Evolutionary conservation across 2,113 vertebrate genomes (phyloP).

Genomic region (Scomber colias): DNA sequence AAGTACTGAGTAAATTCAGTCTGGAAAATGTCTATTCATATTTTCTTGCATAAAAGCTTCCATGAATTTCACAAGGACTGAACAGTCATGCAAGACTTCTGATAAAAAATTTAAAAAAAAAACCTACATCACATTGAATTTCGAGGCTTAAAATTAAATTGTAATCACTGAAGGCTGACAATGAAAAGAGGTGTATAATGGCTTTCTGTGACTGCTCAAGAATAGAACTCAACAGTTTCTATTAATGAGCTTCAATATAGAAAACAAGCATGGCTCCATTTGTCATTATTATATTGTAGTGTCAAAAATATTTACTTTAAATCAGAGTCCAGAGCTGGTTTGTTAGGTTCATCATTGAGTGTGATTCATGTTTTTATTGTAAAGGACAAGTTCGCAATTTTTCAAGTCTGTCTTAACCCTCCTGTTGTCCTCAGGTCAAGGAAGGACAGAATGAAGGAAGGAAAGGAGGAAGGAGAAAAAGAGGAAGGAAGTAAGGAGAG

Average conservation of each 20-base stretch:
- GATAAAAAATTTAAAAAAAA: neutral
- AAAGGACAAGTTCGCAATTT: too few species aligned
- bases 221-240: neutral
- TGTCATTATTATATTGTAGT: neutral
- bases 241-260: neutral
- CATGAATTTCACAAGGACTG: conserved; percentile 22
- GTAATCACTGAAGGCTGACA: neutral
- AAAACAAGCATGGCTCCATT: neutral
- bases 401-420: too few species aligned
- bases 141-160: neutral
- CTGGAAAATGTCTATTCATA: conserved; percentile 20
- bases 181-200: neutral
- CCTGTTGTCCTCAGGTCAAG: too few species aligned
- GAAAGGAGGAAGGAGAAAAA: too few species aligned
- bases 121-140: neutral
- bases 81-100: conserved; percentile 15
- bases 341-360: neutral
- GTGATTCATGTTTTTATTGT: neutral
- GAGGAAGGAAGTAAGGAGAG: too few species aligned
- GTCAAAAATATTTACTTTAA: too few species aligned
- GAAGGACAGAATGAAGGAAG: too few species aligned
- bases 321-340: neutral
- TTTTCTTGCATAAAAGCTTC: conserved; percentile 1
- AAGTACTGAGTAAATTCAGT: neutral
- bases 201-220: neutral